Conservation (phyloP, 2,888 invertebrate genomes). For the Spisula subtruncata region DNA sequence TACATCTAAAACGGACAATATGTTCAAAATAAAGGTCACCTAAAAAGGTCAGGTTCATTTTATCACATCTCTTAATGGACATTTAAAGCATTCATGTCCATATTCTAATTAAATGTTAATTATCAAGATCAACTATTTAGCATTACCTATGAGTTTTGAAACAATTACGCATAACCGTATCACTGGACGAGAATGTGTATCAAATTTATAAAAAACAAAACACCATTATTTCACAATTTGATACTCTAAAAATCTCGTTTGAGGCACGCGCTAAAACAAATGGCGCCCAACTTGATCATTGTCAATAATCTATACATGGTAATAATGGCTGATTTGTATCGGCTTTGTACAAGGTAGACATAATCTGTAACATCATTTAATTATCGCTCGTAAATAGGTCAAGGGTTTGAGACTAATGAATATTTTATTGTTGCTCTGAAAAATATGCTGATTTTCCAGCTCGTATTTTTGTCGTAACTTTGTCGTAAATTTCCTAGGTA, state of each 20-base stretch:
- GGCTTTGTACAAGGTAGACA: neutral
- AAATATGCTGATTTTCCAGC: slow-evolving; percentile 1
- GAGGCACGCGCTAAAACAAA: neutral
- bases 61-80: no score
- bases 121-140: no score
- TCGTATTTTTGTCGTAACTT: neutral
- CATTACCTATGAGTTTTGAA: no score
- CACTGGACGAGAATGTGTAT: no score
- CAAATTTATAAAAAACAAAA: no score
- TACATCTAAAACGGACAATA: no score
- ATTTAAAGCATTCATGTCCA: no score
- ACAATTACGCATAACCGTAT: no score
- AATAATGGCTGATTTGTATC: neutral
- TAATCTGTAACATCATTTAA: neutral
- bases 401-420: neutral
- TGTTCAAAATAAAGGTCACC: no score
- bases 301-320: neutral
- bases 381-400: slow-evolving; percentile 8
- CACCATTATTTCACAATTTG: neutral
- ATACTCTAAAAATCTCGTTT: neutral
- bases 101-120: no score
- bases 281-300: neutral
- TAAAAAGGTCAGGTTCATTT: no score
- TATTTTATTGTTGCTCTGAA: neutral
- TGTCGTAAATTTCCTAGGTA: no score